phyloP scores from a whole-genome alignment of 2,888 invertebrate genomes.

The Notodonta ziczac region DNA sequence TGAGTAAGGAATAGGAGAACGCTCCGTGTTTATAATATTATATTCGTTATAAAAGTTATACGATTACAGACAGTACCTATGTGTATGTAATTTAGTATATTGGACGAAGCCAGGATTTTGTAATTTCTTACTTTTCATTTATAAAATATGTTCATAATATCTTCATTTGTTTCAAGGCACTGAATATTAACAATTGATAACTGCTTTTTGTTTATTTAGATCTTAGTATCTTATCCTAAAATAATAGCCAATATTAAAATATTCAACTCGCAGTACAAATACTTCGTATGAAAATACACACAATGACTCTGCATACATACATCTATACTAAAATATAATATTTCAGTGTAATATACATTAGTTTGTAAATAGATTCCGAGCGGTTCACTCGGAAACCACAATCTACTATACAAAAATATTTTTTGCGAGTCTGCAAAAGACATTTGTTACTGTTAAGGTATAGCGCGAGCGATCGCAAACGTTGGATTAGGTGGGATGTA shows the following conservation, averaged over 20 bases:
- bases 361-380: constrained; percentile 78
- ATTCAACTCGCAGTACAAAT: constrained; percentile 76
- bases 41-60: constrained; percentile 38
- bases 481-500: constrained; percentile 77
- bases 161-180: constrained; percentile 77
- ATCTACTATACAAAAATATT: constrained; percentile 80
- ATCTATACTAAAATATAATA: constrained; percentile 77
- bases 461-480: constrained; percentile 57
- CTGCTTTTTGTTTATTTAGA: constrained; percentile 70
- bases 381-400: constrained; percentile 62
- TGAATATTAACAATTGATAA: constrained; percentile 78
- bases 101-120: constrained; percentile 57
- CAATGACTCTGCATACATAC: constrained; percentile 78
- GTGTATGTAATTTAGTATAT: constrained; percentile 48
- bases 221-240: constrained; percentile 73
- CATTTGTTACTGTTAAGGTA: constrained; percentile 56
- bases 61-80: constrained; percentile 50
- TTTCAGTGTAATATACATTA: constrained; percentile 76
- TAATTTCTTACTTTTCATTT: constrained; percentile 56
- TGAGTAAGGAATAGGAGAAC: constrained; percentile 55
- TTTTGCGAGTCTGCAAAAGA: constrained; percentile 60
- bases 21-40: constrained; percentile 38
- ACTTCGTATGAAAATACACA: constrained; percentile 81
- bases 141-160: constrained; percentile 71
- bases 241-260: constrained; percentile 83